Base-by-base conservation (phyloP, 2,888 invertebrate species). In the Eudemis profundana region DNA sequence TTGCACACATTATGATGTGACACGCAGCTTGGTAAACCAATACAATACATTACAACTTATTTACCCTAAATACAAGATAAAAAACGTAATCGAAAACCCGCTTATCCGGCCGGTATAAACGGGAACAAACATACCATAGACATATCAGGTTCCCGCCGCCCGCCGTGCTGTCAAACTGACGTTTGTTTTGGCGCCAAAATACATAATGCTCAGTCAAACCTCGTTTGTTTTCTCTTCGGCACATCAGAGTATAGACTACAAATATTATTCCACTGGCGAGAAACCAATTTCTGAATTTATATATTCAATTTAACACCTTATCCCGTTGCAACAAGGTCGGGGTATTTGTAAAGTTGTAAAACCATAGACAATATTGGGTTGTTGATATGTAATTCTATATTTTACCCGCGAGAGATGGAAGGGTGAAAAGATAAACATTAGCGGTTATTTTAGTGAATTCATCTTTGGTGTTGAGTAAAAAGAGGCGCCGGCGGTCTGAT, bases 161-260 rank as follows among this genome's bases (percentile, higher is more conserved):
- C 90, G 90, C 88, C 87, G 87, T 84, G 90, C 88, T 90, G 91
- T 91, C 90, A 91, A 83, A 86, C 79, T 90, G 90, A 90, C 91
- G 90, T 91, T 92, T 91, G 89, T 91, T 92, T 91, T 92, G 90
- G 89, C 91, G 91, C 91, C 90, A 87, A 91, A 91, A 90, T 88
- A 90, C 90, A 91, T 90, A 91, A 89, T 87, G 90, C 89, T 83
- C 85, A 87, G 86, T 86, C 87, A 85, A 87, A 85, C 85, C 78
- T 78, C 77, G 90, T 89, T 90, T 91, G 89, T 91, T 91, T 89
- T 90, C 89, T 87, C 89, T 86, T 85, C 87, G 88, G 87, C 85
- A 89, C 86, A 86, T 89, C 88, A 87, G 81, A 85, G 86, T 82
- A 80, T 76, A 79, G 71, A 75, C 73, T 75, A 78, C 79, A 82